These are phyloP conservation scores for Ctenosaura bakeri DNA, from an alignment of 2,797 vertebrate genomes.

Conservation along the genomic window DNA sequence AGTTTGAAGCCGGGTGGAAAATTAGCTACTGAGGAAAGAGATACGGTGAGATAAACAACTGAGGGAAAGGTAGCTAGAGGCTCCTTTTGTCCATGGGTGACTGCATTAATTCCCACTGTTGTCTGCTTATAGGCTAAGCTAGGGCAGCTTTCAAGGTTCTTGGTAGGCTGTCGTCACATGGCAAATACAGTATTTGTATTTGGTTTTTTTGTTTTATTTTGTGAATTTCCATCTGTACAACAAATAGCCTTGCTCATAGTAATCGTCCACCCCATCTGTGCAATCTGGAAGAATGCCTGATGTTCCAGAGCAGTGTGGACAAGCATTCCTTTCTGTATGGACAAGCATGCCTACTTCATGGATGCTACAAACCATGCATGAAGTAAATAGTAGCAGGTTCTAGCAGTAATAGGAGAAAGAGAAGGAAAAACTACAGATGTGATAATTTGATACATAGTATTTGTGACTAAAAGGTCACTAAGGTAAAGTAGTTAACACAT, in stretches of 20 bases:
- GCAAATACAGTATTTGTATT: background rate
- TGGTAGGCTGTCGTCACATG: constrained; percentile 1
- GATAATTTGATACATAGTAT: background rate
- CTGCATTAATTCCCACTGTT: background rate
- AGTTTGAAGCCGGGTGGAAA: background rate
- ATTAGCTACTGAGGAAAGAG: background rate
- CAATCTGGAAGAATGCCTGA: background rate
- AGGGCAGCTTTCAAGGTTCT: constrained; percentile 1
- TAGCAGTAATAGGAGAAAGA: background rate
- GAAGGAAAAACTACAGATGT: constrained; percentile 4
- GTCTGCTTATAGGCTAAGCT: background rate
- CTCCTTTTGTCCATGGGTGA: background rate
- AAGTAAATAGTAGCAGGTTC: background rate
- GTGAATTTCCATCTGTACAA: background rate
- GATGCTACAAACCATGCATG: background rate
- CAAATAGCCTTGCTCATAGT: background rate
- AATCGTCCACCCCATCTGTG: background rate
- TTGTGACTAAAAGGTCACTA: background rate
- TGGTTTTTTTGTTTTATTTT: no score
- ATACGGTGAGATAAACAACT: background rate
- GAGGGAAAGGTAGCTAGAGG: background rate
- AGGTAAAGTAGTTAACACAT: background rate
- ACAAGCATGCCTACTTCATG: background rate
- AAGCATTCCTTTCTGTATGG: constrained; percentile 8
- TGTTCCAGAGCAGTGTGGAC: background rate